These are phyloP conservation scores for Mamestra configurata DNA, from an alignment of 1,140 invertebrate species.

Conservation along the genomic window DNA sequence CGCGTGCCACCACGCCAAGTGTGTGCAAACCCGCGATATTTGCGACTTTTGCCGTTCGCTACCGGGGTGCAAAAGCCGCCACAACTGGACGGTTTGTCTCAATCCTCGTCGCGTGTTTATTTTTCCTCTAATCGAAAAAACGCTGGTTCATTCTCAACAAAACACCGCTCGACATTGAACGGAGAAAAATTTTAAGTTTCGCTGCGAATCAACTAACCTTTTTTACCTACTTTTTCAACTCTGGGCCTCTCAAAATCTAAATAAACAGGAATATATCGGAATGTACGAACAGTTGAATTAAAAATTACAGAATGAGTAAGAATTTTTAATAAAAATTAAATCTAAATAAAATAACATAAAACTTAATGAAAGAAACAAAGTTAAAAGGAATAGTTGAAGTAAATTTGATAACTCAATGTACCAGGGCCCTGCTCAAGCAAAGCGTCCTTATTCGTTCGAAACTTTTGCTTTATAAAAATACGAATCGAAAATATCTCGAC, in stretches of 20 bases:
- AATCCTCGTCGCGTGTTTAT: slow-evolving; percentile 80
- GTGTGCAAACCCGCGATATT: slow-evolving; percentile 67
- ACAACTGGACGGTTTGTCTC: slow-evolving; percentile 86
- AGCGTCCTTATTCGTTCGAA: slow-evolving; percentile 85
- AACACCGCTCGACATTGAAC: slow-evolving; percentile 20
- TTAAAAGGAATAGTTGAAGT: slow-evolving; percentile 61
- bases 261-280: slow-evolving; percentile 48
- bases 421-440: slow-evolving; percentile 85
- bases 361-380: slow-evolving; percentile 49
- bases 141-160: slow-evolving; percentile 41
- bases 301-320: slow-evolving; percentile 25
- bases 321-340: slow-evolving; percentile 26
- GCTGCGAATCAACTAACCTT: slow-evolving; percentile 36
- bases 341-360: slow-evolving; percentile 40
- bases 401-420: slow-evolving; percentile 58
- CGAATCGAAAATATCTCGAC: slow-evolving; percentile 87
- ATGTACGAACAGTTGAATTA: slow-evolving; percentile 42
- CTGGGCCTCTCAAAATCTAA: slow-evolving; percentile 57
- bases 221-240: slow-evolving; percentile 49
- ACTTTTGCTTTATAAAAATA: slow-evolving; percentile 88
- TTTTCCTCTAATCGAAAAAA: slow-evolving; percentile 54
- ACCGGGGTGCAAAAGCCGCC: slow-evolving; percentile 85
- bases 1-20: slow-evolving; percentile 7
- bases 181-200: slow-evolving; percentile 15
- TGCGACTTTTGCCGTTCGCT: slow-evolving; percentile 76